Base-by-base conservation (phyloP, 2,797 vertebrate genomes). In the Odontamblyopus lacepedii region DNA sequence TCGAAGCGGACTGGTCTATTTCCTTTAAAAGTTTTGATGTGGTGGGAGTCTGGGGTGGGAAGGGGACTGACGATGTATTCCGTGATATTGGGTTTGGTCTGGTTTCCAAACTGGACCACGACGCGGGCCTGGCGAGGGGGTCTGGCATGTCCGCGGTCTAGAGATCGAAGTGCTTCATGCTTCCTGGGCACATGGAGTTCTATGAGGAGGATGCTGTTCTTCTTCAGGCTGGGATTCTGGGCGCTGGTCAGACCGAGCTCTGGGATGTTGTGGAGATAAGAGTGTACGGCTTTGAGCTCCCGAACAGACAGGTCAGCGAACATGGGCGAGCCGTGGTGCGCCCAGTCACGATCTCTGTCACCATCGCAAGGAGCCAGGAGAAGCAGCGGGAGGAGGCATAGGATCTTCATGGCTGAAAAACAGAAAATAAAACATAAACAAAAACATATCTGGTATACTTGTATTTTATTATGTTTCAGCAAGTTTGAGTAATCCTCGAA, bases 131-230 rank as follows among this genome's bases (percentile, higher is more conserved):
- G 91, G 4, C 97, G 94, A 0, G 2, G 30, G 0, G 97, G 97
- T 30, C 71, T 93, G 11, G 86, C 85, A 0, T 91, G 89, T 0
- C 92, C 93, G 0, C 73, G 75, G 18, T 96, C 94, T 71, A 99
- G 90, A 64, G 94, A 95, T 51, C 74, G 85, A 63, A 98, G 89
- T 2, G 96, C 95, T 3, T 85, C 86, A 0, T 91, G 89, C 77
- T 99, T 99, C 62, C 69, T 92, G 7, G 97, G 97, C 9, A 96
- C 67, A 59, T 96, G 88, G 65, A 96, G 92, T 85, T 99, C 97
- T 2, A 98, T 95, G 74, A 97, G 90, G 11, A 98, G 92, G 62
- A 99, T 94, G 0, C 88, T 94, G 90, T 98, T 98, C 85, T 95
- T 96, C 73, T 93, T 93, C 62, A 98, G 64, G 5, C 81, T 50